Evolutionary conservation across 2,113 vertebrate genomes (phyloP).

Genomic region (Balaenoptera acutorostrata): DNA sequence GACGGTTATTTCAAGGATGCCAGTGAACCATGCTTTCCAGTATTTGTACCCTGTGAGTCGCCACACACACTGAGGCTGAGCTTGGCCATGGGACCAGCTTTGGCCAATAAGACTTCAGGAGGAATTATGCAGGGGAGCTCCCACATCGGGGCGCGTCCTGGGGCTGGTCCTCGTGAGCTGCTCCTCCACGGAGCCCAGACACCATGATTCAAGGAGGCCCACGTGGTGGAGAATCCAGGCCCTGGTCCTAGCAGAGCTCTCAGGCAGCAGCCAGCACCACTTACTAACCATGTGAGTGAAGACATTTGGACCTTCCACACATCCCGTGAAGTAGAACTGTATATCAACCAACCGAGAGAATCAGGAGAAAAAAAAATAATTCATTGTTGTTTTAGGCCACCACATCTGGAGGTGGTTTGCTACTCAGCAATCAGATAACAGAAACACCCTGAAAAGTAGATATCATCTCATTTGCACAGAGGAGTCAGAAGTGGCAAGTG

Average conservation of each 20-base stretch:
- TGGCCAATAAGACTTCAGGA: not conserved
- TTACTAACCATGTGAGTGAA: not conserved
- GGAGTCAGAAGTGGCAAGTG: not conserved
- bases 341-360: not conserved
- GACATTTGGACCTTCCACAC: not conserved
- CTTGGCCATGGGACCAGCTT: not conserved
- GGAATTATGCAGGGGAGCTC: not conserved
- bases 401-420: not conserved
- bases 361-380: not conserved
- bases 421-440: not conserved
- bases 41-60: not conserved
- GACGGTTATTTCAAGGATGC: not conserved
- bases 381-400: not conserved
- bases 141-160: too few species aligned
- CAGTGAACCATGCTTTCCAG: not conserved
- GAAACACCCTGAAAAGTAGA: not conserved
- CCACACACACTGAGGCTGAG: not conserved
- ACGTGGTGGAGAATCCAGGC: fast-evolving
- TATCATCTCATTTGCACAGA: not conserved
- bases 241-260: not conserved
- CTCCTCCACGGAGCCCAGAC: not conserved
- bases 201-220: not conserved
- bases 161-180: not conserved
- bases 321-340: not conserved
- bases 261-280: not conserved